phyloP scores from a whole-genome alignment of 1,140 invertebrate species.

The Aethina tumida region DNA sequence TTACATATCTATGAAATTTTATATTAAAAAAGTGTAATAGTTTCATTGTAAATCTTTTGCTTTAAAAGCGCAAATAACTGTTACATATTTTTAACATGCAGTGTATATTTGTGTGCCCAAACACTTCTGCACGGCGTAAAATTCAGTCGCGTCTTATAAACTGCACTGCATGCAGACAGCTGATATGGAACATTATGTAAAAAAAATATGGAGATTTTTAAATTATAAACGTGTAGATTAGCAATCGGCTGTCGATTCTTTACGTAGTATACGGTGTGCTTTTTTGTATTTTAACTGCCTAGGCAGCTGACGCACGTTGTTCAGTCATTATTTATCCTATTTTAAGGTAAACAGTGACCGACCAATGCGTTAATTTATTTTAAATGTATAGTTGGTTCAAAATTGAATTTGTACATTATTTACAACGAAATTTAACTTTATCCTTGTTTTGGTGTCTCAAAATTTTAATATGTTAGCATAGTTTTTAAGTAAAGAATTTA shows the following conservation, averaged over 20 bases:
- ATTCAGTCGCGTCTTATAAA: too few species aligned
- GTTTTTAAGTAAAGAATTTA: constrained; percentile 21
- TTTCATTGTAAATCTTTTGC: not conserved
- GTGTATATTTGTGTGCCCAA: too few species aligned
- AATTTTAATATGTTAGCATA: constrained; percentile 26
- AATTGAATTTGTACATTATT: constrained; percentile 26
- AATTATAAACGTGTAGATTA: constrained; percentile 20
- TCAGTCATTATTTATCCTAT: constrained; percentile 1
- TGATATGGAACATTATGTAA: constrained; percentile 10
- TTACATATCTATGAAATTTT: constrained; percentile 18
- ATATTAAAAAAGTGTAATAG: constrained; percentile 5
- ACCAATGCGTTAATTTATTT: too few species aligned
- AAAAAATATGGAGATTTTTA: too few species aligned
- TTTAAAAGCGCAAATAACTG: too few species aligned
- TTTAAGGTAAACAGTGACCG: too few species aligned
- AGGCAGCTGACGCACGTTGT: constrained; percentile 14
- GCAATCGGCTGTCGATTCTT: constrained; percentile 19
- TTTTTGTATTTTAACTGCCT: constrained; percentile 15
- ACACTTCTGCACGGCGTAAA: too few species aligned
- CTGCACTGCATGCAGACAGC: constrained; percentile 2
- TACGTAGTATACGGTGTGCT: constrained; percentile 21
- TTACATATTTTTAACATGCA: too few species aligned
- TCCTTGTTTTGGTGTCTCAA: too few species aligned
- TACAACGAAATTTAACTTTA: too few species aligned
- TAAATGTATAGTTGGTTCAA: too few species aligned